A percentile compares a stretch with the other conserved stretches of the same genome.
Evolutionary conservation across 2,888 invertebrate species (phyloP).

Genomic region (Smittia sp.): DNA sequence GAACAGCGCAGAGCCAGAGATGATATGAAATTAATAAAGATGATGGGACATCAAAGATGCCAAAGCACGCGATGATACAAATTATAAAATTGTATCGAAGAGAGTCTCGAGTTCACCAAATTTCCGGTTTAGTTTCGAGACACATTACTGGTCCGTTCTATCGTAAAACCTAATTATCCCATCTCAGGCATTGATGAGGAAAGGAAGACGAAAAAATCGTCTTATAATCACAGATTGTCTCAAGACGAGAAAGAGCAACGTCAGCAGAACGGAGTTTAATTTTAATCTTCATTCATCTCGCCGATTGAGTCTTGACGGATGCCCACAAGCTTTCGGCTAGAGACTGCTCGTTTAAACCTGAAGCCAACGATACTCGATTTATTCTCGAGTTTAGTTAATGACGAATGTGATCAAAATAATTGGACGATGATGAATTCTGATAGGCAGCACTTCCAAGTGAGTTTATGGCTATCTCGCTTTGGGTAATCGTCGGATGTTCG

Average conservation of each 20-base stretch:
- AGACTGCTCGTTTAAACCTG: background rate
- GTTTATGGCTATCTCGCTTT: too few species aligned
- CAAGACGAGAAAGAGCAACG: background rate
- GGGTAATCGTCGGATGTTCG: too few species aligned
- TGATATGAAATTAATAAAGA: constrained; percentile 38
- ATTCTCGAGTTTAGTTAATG: too few species aligned
- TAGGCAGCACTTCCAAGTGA: too few species aligned
- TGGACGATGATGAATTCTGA: too few species aligned
- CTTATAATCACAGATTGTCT: constrained; percentile 22
- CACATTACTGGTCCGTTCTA: background rate
- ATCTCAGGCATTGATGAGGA: background rate
- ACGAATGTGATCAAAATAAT: too few species aligned
- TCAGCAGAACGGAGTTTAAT: constrained; percentile 25
- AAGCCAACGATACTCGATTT: too few species aligned
- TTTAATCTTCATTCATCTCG: constrained; percentile 14
- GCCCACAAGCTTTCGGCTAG: background rate
- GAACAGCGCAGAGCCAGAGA: background rate
- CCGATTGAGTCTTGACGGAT: constrained; percentile 19
- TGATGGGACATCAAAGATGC: constrained; percentile 24
- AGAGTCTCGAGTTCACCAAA: background rate
- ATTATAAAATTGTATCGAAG: constrained; percentile 32
- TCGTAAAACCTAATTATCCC: constrained; percentile 18
- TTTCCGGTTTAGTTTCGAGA: constrained; percentile 26
- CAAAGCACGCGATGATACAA: constrained; percentile 39
- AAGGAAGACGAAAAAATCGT: constrained; percentile 17